These are phyloP conservation scores for Drosophila quadrilineata DNA, from an alignment of 1,140 invertebrate species.

Conservation along the genomic window DNA sequence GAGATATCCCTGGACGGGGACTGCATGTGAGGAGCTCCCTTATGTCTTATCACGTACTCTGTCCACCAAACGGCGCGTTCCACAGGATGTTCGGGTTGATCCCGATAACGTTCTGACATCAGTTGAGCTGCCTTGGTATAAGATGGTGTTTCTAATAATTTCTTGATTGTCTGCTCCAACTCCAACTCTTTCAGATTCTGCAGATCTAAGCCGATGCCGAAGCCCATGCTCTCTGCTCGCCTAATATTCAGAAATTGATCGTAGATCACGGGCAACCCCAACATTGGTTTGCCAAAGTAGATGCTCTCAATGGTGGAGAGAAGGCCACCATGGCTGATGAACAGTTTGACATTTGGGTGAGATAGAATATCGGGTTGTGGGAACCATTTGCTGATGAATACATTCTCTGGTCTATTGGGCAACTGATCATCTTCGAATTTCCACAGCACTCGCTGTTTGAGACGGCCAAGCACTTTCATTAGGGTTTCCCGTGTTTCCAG, in stretches of 20 bases:
- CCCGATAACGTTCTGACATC: conserved; percentile 83
- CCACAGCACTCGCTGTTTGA: conserved; percentile 86
- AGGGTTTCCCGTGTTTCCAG: conserved; percentile 82
- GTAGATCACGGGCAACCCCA: conserved; percentile 86
- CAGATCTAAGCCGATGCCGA: conserved; percentile 80
- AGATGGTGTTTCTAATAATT: conserved; percentile 67
- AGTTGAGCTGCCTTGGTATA: conserved; percentile 80
- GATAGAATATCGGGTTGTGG: conserved; percentile 88
- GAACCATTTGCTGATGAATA: conserved; percentile 86
- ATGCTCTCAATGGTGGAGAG: conserved; percentile 87
- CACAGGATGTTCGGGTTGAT: conserved; percentile 84
- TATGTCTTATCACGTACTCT: conserved; percentile 85
- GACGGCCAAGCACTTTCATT: conserved; percentile 82
- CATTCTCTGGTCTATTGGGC: conserved; percentile 83
- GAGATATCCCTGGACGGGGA: conserved; percentile 48
- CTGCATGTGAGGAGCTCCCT: conserved; percentile 68
- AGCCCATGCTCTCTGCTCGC: conserved; percentile 81
- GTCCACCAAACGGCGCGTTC: conserved; percentile 87
- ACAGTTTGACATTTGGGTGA: conserved; percentile 86
- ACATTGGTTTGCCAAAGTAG: conserved; percentile 86
- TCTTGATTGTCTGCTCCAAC: conserved; percentile 64
- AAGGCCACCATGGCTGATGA: conserved; percentile 88
- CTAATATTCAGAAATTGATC: conserved; percentile 85
- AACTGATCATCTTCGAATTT: conserved; percentile 86
- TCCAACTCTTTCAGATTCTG: conserved; percentile 69